Evolutionary conservation across 2,113 vertebrate species (phyloP), one percentile per base, ranked within the genome.

Genomic region (Alouatta palliata): DNA sequence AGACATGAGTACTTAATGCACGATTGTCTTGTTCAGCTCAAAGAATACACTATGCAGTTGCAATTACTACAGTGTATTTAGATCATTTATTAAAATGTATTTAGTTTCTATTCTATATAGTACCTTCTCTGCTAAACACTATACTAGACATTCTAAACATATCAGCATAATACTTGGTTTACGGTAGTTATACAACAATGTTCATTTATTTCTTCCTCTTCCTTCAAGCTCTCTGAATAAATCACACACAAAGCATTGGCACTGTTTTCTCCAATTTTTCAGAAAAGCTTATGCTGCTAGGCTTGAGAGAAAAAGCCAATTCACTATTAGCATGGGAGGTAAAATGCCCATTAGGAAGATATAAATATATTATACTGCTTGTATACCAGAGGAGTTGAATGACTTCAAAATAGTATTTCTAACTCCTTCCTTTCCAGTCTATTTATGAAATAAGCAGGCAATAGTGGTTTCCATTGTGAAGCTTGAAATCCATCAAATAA

Each of bases 301-400:
- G 14, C 2, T 77, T 49, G 83, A 95, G 56, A 87, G 70, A 56
- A 86, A 89, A 98, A 96, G 96, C 9, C 3, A 76, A 88, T 97
- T 94, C 21, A 9, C 45, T 52, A 92, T 96, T 96, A 93, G 35
- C 80, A 37, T 52, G 80, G 43, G 58, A 95, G 71, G 87, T 3
- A 23, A 80, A 94, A 92, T 75, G 79, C 27, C 64, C 95, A 82
- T 75, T 16, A 0, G 35, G 79, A 97, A 89, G 14, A 91, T 14
- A 61, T 14, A 54, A 95, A 66, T 64, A 88, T n/a, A 5, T 82
- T 80, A 90, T 1, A 85, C 61, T 54, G 17, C 75, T 82, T 80
- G 76, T 77, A 75, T 93, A 94, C 79, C 30, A 71, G 58, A 94
- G 56, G 43, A 89, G 21, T 19, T 35, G 6, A 47, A 79, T 21